phyloP scores from a whole-genome alignment of 2,888 invertebrate genomes.

The Meliscaeva auricollis region DNA sequence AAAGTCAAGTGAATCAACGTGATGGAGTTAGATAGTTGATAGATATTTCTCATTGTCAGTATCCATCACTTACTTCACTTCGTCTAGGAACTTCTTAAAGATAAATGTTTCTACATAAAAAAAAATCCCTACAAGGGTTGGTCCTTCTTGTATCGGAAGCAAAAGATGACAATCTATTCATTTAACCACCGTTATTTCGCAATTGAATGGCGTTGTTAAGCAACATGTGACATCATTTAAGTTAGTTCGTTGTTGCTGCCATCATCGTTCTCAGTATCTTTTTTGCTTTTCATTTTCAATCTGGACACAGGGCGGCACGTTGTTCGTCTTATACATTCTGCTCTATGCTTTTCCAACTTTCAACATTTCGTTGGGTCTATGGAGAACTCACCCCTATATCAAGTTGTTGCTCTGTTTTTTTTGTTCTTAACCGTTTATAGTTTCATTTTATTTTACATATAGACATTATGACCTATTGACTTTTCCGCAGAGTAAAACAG shows the following conservation, averaged over 20 bases:
- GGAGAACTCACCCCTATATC: constrained; percentile 25
- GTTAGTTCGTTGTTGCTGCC: constrained; percentile 56
- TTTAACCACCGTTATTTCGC: constrained; percentile 68
- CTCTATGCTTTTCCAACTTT: no score
- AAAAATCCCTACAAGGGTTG: constrained; percentile 56
- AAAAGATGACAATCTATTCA: constrained; percentile 66
- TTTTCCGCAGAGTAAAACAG: constrained; percentile 34
- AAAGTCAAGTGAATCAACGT: no score
- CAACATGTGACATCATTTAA: constrained; percentile 74
- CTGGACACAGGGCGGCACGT: constrained; percentile 14
- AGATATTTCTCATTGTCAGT: constrained; percentile 50
- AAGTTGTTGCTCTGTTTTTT: constrained; percentile 8
- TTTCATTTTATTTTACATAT: no score
- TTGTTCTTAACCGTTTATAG: no score
- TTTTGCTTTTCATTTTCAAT: neutral
- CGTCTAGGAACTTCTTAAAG: constrained; percentile 42
- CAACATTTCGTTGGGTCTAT: constrained; percentile 33
- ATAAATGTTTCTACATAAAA: neutral
- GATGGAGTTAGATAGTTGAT: constrained; percentile 32
- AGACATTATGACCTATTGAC: constrained; percentile 66
- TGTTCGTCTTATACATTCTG: constrained; percentile 15
- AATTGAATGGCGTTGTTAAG: constrained; percentile 70
- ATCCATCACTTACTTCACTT: constrained; percentile 56
- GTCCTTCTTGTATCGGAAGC: constrained; percentile 47
- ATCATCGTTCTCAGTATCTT: constrained; percentile 41